These are phyloP conservation scores for Artibeus lituratus DNA, from an alignment of 2,797 vertebrate genomes.

Conservation along the genomic window DNA sequence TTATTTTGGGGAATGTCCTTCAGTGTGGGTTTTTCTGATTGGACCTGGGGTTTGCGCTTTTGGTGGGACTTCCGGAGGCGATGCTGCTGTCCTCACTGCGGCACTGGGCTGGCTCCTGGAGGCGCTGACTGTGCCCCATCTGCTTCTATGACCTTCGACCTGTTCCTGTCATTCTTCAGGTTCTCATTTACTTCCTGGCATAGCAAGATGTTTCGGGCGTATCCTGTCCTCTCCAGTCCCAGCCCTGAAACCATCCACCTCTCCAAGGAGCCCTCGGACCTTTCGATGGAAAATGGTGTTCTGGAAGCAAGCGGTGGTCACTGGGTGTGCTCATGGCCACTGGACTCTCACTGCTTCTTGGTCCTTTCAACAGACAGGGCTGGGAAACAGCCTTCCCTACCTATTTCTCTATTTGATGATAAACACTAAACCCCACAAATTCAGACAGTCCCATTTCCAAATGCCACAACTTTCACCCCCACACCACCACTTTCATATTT, in stretches of 20 bases:
- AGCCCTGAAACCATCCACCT: background rate
- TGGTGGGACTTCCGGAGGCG: background rate
- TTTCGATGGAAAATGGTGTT: background rate
- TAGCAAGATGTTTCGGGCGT: background rate
- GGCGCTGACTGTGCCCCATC: no score
- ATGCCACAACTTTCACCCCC: no score
- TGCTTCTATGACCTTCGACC: background rate
- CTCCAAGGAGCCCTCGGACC: background rate
- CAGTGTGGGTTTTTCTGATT: background rate
- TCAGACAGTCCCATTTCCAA: background rate
- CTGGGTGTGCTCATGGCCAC: background rate
- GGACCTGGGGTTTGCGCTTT: background rate
- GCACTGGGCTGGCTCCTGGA: background rate
- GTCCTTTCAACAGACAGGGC: background rate
- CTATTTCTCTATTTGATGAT: background rate
- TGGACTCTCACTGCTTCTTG: background rate
- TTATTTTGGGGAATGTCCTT: background rate
- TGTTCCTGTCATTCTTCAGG: background rate
- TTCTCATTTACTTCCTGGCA: background rate
- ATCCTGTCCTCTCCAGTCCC: background rate
- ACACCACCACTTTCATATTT: background rate
- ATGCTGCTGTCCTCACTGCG: background rate
- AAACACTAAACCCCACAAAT: background rate
- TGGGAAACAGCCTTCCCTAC: background rate
- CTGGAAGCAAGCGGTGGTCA: background rate